Conservation (phyloP, 2,113 vertebrate species). For the Podocnemis expansa region DNA sequence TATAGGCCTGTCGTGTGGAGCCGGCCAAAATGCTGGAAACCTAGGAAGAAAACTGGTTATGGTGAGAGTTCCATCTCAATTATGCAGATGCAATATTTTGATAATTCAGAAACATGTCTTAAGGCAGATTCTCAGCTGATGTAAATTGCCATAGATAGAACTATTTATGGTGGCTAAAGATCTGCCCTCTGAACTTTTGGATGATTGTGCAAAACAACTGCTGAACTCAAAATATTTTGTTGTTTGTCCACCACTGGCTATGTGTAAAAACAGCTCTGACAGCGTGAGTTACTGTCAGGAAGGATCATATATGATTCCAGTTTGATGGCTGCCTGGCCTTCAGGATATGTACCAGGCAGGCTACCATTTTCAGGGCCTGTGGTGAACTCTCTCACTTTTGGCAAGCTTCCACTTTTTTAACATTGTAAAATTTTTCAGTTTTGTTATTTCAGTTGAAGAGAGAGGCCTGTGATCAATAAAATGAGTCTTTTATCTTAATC, state of each 20-base stretch:
- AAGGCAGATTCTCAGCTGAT: not conserved
- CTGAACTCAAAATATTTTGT: not conserved
- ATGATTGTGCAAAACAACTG: not conserved
- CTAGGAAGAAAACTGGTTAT: not conserved
- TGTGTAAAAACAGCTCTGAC: not conserved
- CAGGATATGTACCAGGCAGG: not conserved
- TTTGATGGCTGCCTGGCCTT: not conserved
- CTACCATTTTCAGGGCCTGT: not conserved
- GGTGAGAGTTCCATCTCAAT: not conserved
- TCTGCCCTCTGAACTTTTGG: not conserved
- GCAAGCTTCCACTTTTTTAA: not conserved
- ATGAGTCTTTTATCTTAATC: not conserved
- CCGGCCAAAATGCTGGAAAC: not conserved
- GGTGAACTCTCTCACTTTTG: not conserved
- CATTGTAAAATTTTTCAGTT: not conserved
- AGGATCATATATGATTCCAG: not conserved
- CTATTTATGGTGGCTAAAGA: not conserved
- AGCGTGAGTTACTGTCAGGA: not conserved
- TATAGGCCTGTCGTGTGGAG: not conserved
- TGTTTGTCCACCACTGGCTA: not conserved
- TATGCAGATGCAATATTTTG: not conserved
- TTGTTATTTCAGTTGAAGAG: not conserved
- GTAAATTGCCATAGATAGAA: not conserved
- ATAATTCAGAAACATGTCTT: not conserved
- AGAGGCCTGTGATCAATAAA: not conserved